Evolutionary conservation across 2,113 vertebrate species (phyloP).

Genomic region (Takifugu flavidus): DNA sequence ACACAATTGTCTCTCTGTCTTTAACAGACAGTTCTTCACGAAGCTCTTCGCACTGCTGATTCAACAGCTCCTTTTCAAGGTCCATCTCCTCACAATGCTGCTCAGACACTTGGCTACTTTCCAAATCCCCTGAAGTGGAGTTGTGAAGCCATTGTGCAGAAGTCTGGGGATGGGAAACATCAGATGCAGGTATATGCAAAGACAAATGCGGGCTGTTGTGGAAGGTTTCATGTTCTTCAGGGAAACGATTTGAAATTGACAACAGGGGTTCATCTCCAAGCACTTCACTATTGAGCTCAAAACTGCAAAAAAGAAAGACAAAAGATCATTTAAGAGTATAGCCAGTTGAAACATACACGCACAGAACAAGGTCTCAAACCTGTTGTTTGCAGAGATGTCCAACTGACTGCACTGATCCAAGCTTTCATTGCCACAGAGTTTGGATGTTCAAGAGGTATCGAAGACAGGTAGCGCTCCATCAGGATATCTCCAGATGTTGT

Average conservation of each 20-base stretch:
- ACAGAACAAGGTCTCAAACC: slow-evolving; percentile 24
- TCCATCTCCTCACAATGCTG: slow-evolving; percentile 33
- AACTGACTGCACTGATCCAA: slow-evolving; percentile 52
- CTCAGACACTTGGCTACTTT: slow-evolving; percentile 35
- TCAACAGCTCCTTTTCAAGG: slow-evolving; percentile 59
- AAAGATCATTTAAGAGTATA: neutral
- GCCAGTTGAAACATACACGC: neutral
- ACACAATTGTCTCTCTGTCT: slow-evolving; percentile 62
- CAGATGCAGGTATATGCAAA: neutral
- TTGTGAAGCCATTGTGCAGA: slow-evolving; percentile 33
- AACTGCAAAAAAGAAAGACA: slow-evolving; percentile 40
- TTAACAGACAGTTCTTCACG: slow-evolving; percentile 69
- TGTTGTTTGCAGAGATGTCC: slow-evolving; percentile 64
- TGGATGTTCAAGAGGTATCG: slow-evolving; percentile 33
- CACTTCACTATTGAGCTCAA: slow-evolving; percentile 67
- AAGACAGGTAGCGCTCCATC: slow-evolving; percentile 78
- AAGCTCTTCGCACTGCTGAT: slow-evolving; percentile 70
- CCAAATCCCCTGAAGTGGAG: slow-evolving; percentile 20
- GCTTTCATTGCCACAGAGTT: slow-evolving; percentile 45
- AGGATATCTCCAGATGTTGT: slow-evolving; percentile 45
- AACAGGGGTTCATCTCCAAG: slow-evolving; percentile 61
- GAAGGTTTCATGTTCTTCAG: slow-evolving; percentile 14
- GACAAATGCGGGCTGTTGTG: slow-evolving; percentile 7
- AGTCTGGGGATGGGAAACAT: slow-evolving; percentile 6
- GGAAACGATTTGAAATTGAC: slow-evolving; percentile 47